Evolutionary conservation across 1,140 invertebrate genomes (phyloP), one percentile per base, ranked within the genome.

Genomic region (Ips typographus): DNA sequence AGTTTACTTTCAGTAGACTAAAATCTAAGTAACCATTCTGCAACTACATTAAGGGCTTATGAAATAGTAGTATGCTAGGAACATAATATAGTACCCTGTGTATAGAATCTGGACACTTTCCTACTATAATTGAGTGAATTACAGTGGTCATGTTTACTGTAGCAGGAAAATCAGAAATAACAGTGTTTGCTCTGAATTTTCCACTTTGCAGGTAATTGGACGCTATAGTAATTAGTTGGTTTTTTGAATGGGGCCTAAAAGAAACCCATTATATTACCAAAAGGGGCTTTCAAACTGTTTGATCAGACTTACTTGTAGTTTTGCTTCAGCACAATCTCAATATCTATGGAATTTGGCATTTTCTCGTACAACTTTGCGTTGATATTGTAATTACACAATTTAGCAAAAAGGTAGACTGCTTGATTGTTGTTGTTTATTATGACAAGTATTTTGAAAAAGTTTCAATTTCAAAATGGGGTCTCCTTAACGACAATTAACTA

Each of bases 1-100:
- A 80, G 51, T 77, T 78, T 49, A 81, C 58, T 52, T 40, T 71
- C 38, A 65, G 39, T 57, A 40, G 47, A 57, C 65, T 70, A 39
- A 73, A 57, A 68, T 77, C 71, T 43, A 76, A 43, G 61, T 59
- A 61, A 8, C 53, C 59, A 44, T 59, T 53, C 72, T 76, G 55
- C 47, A 73, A 76, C 43, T 42, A 5, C 38, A 52, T 44, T 4
- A 57, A 7, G 37, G 3, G 4, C 41, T 37, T 36, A 42, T 43
- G 52, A 62, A 63, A 7, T 59, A 42, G 47, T 60, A 68, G 39
- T 40, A 37, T 47, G n/a, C 40, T 4, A 5, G 43, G 37, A 7
- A 8, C 0, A 49, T 22, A 22, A 44, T 40, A 6, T 37, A 47
- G 40, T 40, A 6, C 44, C 62, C 62, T 63, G 63, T 55, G 44